Conservation (phyloP, 2,888 invertebrate genomes). For the Elegia similella region DNA sequence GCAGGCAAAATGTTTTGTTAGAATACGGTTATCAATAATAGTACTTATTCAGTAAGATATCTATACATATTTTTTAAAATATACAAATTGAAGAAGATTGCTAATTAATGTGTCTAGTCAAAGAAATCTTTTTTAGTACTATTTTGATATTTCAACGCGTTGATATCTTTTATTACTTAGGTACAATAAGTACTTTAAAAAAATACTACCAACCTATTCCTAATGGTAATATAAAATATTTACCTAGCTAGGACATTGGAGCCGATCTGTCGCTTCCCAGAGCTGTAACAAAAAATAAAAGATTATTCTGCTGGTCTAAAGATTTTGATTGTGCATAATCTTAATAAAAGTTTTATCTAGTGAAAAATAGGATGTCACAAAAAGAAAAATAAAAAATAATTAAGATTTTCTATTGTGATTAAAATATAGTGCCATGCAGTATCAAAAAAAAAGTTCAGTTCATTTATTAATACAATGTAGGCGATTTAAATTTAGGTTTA, state of each 20-base stretch:
- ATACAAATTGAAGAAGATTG: too few species aligned
- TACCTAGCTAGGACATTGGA: slow-evolving; percentile 94
- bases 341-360: background rate
- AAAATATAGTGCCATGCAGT: too few species aligned
- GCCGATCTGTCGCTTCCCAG: slow-evolving; percentile 90
- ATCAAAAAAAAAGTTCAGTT: too few species aligned
- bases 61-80: too few species aligned
- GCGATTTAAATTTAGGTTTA: too few species aligned
- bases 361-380: too few species aligned
- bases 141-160: background rate
- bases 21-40: too few species aligned
- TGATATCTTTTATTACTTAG: background rate
- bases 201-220: background rate
- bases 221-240: slow-evolving; percentile 16
- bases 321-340: background rate
- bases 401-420: too few species aligned
- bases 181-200: background rate
- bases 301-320: background rate
- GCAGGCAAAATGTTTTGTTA: slow-evolving; percentile 31
- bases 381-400: too few species aligned
- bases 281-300: slow-evolving; percentile 80
- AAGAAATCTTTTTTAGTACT: background rate
- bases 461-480: too few species aligned
- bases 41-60: too few species aligned
- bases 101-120: too few species aligned